These are phyloP conservation scores for Stenolophus ochropezus DNA, from an alignment of 2,888 invertebrate species.

Conservation along the genomic window DNA sequence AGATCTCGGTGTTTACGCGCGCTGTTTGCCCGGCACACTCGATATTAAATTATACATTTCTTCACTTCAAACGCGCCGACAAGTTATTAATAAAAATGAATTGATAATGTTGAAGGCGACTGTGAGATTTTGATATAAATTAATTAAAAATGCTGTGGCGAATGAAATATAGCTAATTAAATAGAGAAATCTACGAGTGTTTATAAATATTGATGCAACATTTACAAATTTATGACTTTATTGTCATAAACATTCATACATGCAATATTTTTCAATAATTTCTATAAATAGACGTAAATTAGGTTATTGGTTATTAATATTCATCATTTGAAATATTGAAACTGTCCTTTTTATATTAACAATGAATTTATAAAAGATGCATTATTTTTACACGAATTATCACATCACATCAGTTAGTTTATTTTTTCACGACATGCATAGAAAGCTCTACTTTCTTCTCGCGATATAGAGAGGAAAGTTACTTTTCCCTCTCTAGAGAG, in stretches of 20 bases:
- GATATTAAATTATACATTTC: not conserved
- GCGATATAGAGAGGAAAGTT: too few species aligned
- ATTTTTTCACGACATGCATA: too few species aligned
- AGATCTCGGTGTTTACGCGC: not conserved
- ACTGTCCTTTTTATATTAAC: too few species aligned
- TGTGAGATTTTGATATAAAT: not conserved
- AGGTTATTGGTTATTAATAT: too few species aligned
- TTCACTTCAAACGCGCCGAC: not conserved
- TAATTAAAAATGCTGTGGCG: not conserved
- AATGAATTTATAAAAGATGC: too few species aligned
- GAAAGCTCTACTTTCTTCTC: too few species aligned
- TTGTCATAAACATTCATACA: not conserved
- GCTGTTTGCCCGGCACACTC: not conserved
- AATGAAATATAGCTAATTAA: not conserved
- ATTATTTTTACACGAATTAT: too few species aligned
- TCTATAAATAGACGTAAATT: not conserved
- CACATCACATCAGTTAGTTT: too few species aligned
- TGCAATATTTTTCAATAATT: not conserved
- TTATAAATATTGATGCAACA: not conserved
- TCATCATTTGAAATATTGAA: too few species aligned
- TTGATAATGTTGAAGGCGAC: not conserved
- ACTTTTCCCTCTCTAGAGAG: too few species aligned
- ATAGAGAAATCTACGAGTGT: not conserved
- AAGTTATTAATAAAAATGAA: not conserved
- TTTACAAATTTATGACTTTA: not conserved